phyloP scores from a whole-genome alignment of 2,888 invertebrate genomes.

The Neuroscelio doddi region DNA sequence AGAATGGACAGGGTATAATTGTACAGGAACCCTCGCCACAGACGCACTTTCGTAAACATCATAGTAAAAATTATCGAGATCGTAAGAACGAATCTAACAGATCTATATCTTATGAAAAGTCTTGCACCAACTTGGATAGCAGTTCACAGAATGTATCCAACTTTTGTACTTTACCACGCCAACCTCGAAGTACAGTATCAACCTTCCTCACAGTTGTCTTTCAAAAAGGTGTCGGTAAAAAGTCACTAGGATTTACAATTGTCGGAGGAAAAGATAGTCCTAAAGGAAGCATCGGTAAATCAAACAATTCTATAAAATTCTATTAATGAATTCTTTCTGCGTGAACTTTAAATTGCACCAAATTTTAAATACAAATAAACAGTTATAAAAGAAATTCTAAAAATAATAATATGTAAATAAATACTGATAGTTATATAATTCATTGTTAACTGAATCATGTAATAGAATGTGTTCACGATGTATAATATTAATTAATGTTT shows the following conservation, averaged over 20 bases:
- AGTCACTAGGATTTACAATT: constrained; percentile 91
- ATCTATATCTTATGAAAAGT: constrained; percentile 60
- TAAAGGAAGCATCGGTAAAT: constrained; percentile 81
- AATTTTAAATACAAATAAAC: background rate
- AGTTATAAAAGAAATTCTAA: background rate
- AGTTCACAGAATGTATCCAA: constrained; percentile 74
- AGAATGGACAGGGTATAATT: constrained; percentile 73
- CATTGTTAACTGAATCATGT: too few species aligned
- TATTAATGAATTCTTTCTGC: constrained; percentile 4
- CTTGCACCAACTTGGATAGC: constrained; percentile 40
- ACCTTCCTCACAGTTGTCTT: constrained; percentile 83
- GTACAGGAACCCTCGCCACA: constrained; percentile 72
- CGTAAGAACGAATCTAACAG: constrained; percentile 58
- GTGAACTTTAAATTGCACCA: constrained; percentile 2
- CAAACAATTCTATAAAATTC: constrained; percentile 1
- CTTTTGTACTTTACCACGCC: constrained; percentile 83
- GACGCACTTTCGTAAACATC: constrained; percentile 66
- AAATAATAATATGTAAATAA: background rate
- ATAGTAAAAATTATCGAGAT: constrained; percentile 54
- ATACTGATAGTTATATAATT: too few species aligned
- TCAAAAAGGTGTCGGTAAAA: constrained; percentile 87
- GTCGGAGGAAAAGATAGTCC: constrained; percentile 91
- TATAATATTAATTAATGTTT: background rate
- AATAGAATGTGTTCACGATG: too few species aligned
- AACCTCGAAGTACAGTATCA: constrained; percentile 80